Evolutionary conservation across 2,888 invertebrate species (phyloP).

Genomic region (Tetranychus truncatus): DNA sequence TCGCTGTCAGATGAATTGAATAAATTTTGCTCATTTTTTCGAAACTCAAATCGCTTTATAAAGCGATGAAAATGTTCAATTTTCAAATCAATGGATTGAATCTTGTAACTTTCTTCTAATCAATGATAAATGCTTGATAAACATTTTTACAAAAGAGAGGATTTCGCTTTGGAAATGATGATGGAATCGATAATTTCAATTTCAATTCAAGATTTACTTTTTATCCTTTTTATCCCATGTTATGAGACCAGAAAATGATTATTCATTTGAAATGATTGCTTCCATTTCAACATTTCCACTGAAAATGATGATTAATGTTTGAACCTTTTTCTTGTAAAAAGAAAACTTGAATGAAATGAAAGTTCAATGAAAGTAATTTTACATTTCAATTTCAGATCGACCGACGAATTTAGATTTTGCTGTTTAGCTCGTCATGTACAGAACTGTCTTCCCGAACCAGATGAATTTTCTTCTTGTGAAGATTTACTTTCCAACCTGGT

Average conservation of each 20-base stretch:
- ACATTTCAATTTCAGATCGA: background rate
- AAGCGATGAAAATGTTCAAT: too few species aligned
- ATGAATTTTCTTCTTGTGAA: constrained; percentile 46
- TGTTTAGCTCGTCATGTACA: constrained; percentile 42
- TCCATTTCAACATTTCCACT: too few species aligned
- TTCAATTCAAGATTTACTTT: background rate
- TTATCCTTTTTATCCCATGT: background rate
- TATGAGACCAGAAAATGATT: background rate
- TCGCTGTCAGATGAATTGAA: too few species aligned
- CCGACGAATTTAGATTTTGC: constrained; percentile 16
- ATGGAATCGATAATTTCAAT: background rate
- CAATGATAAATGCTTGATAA: too few species aligned
- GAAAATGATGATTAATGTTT: too few species aligned
- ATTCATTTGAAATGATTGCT: background rate
- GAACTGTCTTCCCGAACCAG: constrained; percentile 43
- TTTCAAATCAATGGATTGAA: too few species aligned
- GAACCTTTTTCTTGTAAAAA: too few species aligned
- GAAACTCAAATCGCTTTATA: too few species aligned
- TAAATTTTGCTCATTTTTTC: too few species aligned
- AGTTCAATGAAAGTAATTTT: background rate
- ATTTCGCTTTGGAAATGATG: background rate
- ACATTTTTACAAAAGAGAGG: too few species aligned
- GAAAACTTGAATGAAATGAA: too few species aligned
- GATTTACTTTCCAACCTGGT: constrained; percentile 42
- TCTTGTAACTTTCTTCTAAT: too few species aligned